Evolutionary conservation across 2,888 invertebrate genomes (phyloP).

Genomic region (Torymus texanus): DNA sequence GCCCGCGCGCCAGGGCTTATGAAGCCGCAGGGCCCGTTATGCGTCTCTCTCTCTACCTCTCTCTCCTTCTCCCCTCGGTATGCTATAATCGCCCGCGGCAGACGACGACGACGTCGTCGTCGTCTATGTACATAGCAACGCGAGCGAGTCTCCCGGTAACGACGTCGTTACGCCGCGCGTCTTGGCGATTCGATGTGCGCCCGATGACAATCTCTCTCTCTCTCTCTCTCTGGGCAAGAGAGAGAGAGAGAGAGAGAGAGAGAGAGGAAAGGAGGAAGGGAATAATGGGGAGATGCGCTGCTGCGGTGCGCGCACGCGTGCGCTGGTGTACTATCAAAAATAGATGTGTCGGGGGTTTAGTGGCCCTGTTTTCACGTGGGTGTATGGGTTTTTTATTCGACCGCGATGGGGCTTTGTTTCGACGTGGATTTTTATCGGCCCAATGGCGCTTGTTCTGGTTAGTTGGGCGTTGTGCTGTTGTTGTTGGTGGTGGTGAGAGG

Average conservation of each 20-base stretch:
- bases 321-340: not conserved
- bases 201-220: conserved; percentile 59
- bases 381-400: not conserved
- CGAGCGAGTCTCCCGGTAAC: conserved; percentile 66
- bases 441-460: no score
- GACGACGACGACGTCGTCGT: conserved; percentile 48
- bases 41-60: conserved; percentile 38
- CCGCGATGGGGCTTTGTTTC: not conserved
- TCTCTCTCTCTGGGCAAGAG: no score
- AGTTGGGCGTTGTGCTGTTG: no score
- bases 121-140: conserved; percentile 60
- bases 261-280: no score
- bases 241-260: not conserved
- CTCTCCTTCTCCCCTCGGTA: not conserved
- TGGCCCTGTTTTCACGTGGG: not conserved
- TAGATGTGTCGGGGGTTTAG: not conserved
- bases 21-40: conserved; percentile 70
- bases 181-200: conserved; percentile 53
- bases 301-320: not conserved
- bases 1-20: conserved; percentile 64
- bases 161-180: conserved; percentile 71
- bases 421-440: not conserved
- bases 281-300: conserved; percentile 36
- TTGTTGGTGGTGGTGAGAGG: no score
- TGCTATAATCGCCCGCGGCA: conserved; percentile 10